These are phyloP conservation scores for Sphaeridia pumilis DNA, from an alignment of 2,888 invertebrate genomes.

Conservation along the genomic window DNA sequence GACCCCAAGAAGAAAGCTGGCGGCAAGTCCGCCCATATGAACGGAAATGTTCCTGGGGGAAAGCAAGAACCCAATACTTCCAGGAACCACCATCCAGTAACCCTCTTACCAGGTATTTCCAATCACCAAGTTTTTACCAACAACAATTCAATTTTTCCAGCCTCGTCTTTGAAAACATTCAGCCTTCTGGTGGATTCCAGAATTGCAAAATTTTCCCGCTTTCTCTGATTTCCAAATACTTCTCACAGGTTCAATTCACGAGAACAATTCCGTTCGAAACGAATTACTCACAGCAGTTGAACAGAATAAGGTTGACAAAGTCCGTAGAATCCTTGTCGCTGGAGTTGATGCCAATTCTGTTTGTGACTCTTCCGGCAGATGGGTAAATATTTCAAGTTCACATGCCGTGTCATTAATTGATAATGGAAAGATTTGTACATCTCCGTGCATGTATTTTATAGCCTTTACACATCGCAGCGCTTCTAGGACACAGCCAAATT, in stretches of 20 bases:
- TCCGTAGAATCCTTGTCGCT: slow-evolving; percentile 30
- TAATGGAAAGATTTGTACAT: not conserved
- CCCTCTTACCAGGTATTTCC: not conserved
- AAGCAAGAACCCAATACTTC: slow-evolving; percentile 17
- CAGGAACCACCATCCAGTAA: not conserved
- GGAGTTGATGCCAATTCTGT: slow-evolving; percentile 36
- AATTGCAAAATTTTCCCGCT: not conserved
- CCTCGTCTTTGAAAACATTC: not conserved
- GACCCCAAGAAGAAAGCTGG: slow-evolving; percentile 16
- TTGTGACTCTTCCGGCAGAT: slow-evolving; percentile 35
- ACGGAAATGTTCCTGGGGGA: slow-evolving; percentile 14
- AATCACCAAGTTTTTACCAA: no score
- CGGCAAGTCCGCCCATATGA: slow-evolving; percentile 4
- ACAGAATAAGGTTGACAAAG: slow-evolving; percentile 34
- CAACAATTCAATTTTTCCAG: not conserved
- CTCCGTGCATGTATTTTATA: not conserved
- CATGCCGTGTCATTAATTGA: not conserved
- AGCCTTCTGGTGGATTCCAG: not conserved
- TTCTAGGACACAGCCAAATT: slow-evolving; percentile 29
- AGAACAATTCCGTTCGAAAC: slow-evolving; percentile 19
- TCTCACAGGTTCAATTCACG: slow-evolving; percentile 6
- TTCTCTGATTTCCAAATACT: not conserved
- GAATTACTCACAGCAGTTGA: slow-evolving; percentile 34
- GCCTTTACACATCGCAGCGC: slow-evolving; percentile 34
- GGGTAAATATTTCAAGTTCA: slow-evolving; percentile 10